A percentile compares a stretch with the other conserved stretches of the same genome.
Evolutionary conservation across 2,797 vertebrate species (phyloP).

Genomic region (Cossypha polioptera): DNA sequence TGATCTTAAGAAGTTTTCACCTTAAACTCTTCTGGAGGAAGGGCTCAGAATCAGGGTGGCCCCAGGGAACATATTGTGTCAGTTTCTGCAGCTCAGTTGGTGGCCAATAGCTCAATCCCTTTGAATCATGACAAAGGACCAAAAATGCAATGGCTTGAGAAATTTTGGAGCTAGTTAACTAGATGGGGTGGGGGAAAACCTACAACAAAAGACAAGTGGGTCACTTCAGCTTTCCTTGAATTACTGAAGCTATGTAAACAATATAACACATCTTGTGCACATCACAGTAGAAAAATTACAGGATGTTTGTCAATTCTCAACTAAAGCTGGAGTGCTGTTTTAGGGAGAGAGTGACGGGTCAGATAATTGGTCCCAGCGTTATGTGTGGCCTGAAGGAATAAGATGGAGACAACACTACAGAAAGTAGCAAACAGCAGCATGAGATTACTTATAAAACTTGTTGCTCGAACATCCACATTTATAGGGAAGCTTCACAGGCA

Average conservation of each 20-base stretch:
- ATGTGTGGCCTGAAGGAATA: neutral
- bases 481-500: neutral
- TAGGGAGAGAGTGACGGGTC: neutral
- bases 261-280: neutral
- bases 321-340: neutral
- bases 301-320: neutral
- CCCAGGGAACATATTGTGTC: neutral
- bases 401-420: neutral
- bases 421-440: neutral
- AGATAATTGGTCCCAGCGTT: neutral
- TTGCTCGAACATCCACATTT: neutral
- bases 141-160: neutral
- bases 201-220: neutral
- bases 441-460: neutral
- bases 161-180: neutral
- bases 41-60: neutral
- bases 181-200: neutral
- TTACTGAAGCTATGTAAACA: neutral
- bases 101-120: neutral
- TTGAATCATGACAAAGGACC: neutral
- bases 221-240: neutral
- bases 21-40: neutral
- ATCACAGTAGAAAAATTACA: neutral
- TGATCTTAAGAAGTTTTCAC: neutral
- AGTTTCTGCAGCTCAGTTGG: neutral